These are phyloP conservation scores for Acanthis flammea DNA, from an alignment of 2,797 vertebrate species.

Conservation along the genomic window DNA sequence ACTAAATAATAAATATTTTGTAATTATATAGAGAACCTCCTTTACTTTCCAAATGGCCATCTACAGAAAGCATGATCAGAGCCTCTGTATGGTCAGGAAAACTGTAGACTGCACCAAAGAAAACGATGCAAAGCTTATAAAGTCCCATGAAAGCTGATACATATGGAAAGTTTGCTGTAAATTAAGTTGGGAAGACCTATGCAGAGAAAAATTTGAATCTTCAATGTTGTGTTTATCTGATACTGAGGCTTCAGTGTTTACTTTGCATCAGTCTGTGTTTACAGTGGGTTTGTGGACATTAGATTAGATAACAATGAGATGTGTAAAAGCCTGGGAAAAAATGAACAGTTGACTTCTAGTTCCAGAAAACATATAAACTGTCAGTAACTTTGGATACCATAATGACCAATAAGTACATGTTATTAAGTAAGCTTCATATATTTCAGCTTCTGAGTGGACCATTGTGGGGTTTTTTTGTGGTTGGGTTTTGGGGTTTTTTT, in stretches of 20 bases:
- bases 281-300: constrained; percentile 15
- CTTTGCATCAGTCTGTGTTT: constrained; percentile 43
- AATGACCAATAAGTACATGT: background rate
- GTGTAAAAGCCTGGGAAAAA: constrained; percentile 52
- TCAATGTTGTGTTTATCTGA: background rate
- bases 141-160: background rate
- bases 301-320: constrained; percentile 27
- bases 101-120: background rate
- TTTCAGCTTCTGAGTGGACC: background rate
- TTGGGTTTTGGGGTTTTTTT: background rate
- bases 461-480: background rate
- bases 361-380: background rate
- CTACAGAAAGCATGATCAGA: background rate
- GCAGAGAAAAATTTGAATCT: background rate
- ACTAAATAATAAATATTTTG: background rate
- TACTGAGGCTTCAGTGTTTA: constrained; percentile 25
- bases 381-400: background rate
- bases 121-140: background rate
- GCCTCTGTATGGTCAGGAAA: background rate
- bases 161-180: background rate
- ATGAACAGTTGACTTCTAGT: background rate
- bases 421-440: background rate
- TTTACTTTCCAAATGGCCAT: background rate
- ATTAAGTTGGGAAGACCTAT: background rate
- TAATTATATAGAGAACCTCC: background rate